A percentile compares a stretch with the other conserved stretches of the same genome.
Evolutionary conservation across 2,888 invertebrate genomes (phyloP).

Genomic region (Carterocephalus palaemon): DNA sequence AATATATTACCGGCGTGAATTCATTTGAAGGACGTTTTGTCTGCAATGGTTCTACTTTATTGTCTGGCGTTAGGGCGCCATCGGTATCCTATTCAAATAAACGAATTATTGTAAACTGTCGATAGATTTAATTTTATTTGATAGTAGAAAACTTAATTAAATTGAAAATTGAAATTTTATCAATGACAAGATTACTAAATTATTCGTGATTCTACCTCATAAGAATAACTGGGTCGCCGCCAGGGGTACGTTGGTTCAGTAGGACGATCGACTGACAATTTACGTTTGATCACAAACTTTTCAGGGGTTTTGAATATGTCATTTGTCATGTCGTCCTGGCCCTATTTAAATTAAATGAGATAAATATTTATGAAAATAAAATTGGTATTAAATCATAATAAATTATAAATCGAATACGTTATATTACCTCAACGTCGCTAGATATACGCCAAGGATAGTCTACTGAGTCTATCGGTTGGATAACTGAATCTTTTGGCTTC

Average conservation of each 20-base stretch:
- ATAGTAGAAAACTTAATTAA: not conserved
- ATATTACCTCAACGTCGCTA: conserved; percentile 41
- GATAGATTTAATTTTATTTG: too few relatives aligned
- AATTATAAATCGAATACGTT: not conserved
- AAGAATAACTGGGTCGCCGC: conserved; percentile 35
- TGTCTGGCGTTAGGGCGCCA: too few relatives aligned
- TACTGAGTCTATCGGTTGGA: conserved; percentile 32
- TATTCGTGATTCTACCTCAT: conserved; percentile 36
- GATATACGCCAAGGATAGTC: conserved; percentile 40
- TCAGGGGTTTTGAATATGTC: conserved; percentile 26
- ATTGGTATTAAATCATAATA: not conserved
- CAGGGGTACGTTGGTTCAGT: conserved; percentile 38
- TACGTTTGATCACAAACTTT: conserved; percentile 30
- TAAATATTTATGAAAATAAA: too few relatives aligned
- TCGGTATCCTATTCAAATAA: too few relatives aligned
- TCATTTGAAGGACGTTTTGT: too few relatives aligned
- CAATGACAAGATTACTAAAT: not conserved
- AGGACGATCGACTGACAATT: conserved; percentile 35
- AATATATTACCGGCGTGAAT: too few relatives aligned
- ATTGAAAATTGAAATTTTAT: not conserved
- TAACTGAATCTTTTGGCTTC: not conserved
- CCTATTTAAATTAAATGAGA: too few relatives aligned
- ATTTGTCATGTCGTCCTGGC: conserved; percentile 1
- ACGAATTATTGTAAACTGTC: too few relatives aligned
- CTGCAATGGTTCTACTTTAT: too few relatives aligned